Conservation (phyloP, 2,113 vertebrate genomes). For the Oreochromis aureus region DNA sequence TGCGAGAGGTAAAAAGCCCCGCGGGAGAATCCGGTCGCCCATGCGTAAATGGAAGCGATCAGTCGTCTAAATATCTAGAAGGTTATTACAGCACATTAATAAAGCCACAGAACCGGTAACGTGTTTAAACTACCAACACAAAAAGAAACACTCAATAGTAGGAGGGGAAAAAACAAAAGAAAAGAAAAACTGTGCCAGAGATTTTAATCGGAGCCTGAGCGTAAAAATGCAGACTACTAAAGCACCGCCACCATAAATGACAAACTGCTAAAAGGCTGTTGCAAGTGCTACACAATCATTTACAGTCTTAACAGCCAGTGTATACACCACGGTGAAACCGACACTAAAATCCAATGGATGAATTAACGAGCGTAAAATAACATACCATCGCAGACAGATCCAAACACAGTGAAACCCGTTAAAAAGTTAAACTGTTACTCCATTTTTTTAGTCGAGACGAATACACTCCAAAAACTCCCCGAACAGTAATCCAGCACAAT, state of each 20-base stretch:
- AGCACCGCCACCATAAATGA: not conserved
- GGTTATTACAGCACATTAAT: slow-evolving; percentile 8
- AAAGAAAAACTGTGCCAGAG: not conserved
- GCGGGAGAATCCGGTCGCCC: slow-evolving; percentile 37
- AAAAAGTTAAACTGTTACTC: slow-evolving; percentile 47
- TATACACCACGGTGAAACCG: not conserved
- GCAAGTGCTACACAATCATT: not conserved
- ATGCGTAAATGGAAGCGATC: slow-evolving; percentile 38
- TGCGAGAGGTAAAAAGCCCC: slow-evolving; percentile 18
- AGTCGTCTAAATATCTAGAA: slow-evolving; percentile 23
- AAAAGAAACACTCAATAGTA: not conserved
- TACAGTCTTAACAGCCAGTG: not conserved
- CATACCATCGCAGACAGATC: slow-evolving; percentile 61
- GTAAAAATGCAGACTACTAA: not conserved
- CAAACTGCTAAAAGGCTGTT: not conserved
- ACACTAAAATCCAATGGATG: not conserved
- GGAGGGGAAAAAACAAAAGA: not conserved
- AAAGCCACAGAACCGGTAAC: not conserved
- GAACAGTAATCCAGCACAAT: slow-evolving; percentile 45
- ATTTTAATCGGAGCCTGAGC: not conserved
- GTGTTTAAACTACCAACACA: not conserved
- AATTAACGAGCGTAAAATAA: slow-evolving; percentile 7
- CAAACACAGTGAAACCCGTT: not conserved
- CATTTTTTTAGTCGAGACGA: slow-evolving; percentile 11
- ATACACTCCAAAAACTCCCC: slow-evolving; percentile 26